Percentiles rank a stretch among this genome's conserved stretches.
These are phyloP conservation scores for Hyposmocoma kahamanoa DNA, from an alignment of 1,140 invertebrate genomes.

Conservation along the genomic window DNA sequence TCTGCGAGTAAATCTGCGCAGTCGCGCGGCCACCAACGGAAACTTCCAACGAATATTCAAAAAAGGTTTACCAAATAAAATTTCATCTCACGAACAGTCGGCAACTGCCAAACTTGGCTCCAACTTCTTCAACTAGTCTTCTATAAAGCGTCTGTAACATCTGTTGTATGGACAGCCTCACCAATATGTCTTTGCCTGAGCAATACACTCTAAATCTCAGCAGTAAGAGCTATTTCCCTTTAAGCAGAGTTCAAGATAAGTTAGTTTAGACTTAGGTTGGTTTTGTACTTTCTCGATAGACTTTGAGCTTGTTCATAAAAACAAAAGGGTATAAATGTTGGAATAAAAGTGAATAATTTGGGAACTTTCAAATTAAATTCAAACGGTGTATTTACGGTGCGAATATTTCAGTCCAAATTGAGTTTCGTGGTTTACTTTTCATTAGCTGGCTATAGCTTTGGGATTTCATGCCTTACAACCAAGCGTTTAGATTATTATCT, in stretches of 20 bases:
- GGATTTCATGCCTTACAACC: no score
- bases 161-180: constrained; percentile 39
- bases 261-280: neutral
- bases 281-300: constrained; percentile 3
- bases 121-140: constrained; percentile 37
- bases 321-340: neutral
- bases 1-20: no score
- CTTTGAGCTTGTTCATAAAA: constrained; percentile 3
- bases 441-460: no score
- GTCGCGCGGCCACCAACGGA: no score
- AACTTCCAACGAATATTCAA: constrained; percentile 51
- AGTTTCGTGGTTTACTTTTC: no score
- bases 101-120: constrained; percentile 26
- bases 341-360: neutral
- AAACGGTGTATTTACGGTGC: no score
- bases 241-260: neutral
- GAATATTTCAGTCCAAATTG: no score
- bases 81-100: constrained; percentile 46
- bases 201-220: neutral
- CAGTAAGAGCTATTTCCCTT: neutral
- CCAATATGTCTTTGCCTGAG: neutral
- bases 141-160: constrained; percentile 43
- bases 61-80: constrained; percentile 52
- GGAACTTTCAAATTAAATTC: neutral
- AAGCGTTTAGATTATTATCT: no score